Base-by-base conservation (phyloP, 2,888 invertebrate species). In the Iselma pallidipennis region DNA sequence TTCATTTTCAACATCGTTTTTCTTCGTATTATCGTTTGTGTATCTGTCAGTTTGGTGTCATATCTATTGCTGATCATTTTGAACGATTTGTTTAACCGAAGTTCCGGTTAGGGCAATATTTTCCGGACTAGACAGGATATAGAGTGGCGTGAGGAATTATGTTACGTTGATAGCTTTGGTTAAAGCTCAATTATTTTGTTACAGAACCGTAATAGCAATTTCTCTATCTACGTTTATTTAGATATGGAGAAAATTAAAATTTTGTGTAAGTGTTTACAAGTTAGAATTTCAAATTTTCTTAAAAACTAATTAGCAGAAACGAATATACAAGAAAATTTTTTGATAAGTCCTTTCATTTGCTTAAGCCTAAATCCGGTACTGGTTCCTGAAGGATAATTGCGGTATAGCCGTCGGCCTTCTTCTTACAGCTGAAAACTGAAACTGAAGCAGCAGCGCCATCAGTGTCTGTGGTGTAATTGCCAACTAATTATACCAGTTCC, bases 111-210 rank as follows among this genome's bases (percentile, higher is more conserved):
- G 57, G 52, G 4, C n/a, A 33, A 33, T 16, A 37, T 9, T 37
- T 37, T 16, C 37, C 37, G 16, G 63, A 60, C 62, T 54, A 63
- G 61, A 62, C 63, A 67, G 68, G 68, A 72, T 68, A 69, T 71
- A 68, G 69, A 69, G 63, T 69, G 68, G 67, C 62, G 61, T 26
- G 45, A 29, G 19, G 69, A 65, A 71, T 72, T 67, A 65, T 65
- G 70, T 69, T 70, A 68, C 67, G 65, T 63, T 69, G 70, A 72
- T 70, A 70, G 68, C 64, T 65, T 57, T 65, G 66, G 66, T 66
- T 68, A 57, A 61, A 69, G 59, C 66, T n/a, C 67, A 65, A 69
- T 71, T 71, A 71, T 65, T 69, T 67, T 66, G 54, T 26, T 53
- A 65, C 63, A 67, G 68, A 64, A 70, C 66, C 68, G 64, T 60